Evolutionary conservation across 2,888 invertebrate genomes (phyloP).

Genomic region (Tromatobia lineatoria): DNA sequence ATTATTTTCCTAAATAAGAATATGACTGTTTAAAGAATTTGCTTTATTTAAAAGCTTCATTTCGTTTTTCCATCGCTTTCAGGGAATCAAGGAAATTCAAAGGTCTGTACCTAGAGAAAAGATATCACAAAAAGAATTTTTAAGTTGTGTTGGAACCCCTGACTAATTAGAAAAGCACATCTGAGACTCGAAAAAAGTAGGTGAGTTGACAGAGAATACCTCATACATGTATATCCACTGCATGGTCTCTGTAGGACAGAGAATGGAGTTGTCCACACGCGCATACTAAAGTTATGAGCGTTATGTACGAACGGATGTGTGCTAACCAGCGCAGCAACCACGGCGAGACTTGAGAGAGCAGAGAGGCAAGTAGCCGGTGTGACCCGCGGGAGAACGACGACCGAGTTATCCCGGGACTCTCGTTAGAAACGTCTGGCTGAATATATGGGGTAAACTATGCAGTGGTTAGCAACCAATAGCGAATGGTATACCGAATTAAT

Average conservation of each 20-base stretch:
- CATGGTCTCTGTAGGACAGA: not conserved
- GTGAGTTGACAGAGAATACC: too few species aligned
- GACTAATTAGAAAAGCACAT: too few species aligned
- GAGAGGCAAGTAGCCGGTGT: conserved; percentile 17
- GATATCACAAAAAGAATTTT: too few species aligned
- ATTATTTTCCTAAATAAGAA: too few species aligned
- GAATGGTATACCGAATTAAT: conserved; percentile 6
- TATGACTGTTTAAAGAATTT: too few species aligned
- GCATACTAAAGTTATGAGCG: conserved; percentile 44
- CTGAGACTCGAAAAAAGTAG: too few species aligned
- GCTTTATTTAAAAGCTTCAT: too few species aligned
- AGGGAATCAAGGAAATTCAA: too few species aligned
- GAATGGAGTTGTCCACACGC: conserved; percentile 33
- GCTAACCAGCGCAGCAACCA: conserved; percentile 42
- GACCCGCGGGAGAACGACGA: conserved; percentile 42
- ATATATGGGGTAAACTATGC: conserved; percentile 18
- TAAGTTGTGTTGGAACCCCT: too few species aligned
- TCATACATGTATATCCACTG: too few species aligned
- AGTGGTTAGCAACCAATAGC: conserved; percentile 16
- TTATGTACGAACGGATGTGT: conserved; percentile 49
- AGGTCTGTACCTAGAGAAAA: too few species aligned
- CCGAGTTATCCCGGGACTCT: conserved; percentile 23
- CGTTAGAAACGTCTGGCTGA: conserved; percentile 49
- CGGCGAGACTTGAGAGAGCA: not conserved
- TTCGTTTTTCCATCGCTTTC: too few species aligned